phyloP scores from a whole-genome alignment of 1,140 invertebrate species.

The Drosophila nigrodunni region DNA sequence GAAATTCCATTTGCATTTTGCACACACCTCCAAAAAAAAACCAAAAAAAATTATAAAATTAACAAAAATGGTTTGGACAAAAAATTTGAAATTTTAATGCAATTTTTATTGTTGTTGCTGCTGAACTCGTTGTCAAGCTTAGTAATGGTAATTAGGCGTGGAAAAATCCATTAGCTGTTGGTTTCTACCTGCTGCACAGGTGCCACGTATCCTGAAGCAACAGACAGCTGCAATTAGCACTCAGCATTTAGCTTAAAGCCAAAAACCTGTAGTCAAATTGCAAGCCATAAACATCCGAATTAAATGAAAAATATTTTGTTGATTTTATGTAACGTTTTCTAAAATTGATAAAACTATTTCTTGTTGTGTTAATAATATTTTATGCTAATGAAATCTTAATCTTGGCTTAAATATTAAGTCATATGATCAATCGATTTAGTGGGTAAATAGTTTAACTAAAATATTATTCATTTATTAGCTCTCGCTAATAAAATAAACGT shows the following conservation, averaged over 20 bases:
- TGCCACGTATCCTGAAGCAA: conserved; percentile 8
- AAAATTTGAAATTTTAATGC: conserved; percentile 66
- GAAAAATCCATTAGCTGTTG: conserved; percentile 74
- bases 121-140: conserved; percentile 41
- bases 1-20: conserved; percentile 79
- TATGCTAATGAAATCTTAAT: too few relatives aligned
- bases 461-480: too few relatives aligned
- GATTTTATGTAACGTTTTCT: neutral
- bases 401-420: too few relatives aligned
- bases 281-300: neutral
- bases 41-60: conserved; percentile 54
- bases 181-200: conserved; percentile 16
- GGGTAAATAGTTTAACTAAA: too few relatives aligned
- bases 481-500: too few relatives aligned
- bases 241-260: neutral
- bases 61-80: conserved; percentile 28
- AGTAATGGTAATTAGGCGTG: conserved; percentile 80
- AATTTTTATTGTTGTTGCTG: conserved; percentile 57
- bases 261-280: neutral
- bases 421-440: too few relatives aligned
- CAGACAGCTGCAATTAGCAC: conserved; percentile 29
- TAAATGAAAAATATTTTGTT: neutral
- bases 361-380: too few relatives aligned
- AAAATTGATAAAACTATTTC: too few relatives aligned
- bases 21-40: conserved; percentile 25